phyloP scores from a whole-genome alignment of 1,140 invertebrate genomes.

The Scaptomyza hsui region DNA sequence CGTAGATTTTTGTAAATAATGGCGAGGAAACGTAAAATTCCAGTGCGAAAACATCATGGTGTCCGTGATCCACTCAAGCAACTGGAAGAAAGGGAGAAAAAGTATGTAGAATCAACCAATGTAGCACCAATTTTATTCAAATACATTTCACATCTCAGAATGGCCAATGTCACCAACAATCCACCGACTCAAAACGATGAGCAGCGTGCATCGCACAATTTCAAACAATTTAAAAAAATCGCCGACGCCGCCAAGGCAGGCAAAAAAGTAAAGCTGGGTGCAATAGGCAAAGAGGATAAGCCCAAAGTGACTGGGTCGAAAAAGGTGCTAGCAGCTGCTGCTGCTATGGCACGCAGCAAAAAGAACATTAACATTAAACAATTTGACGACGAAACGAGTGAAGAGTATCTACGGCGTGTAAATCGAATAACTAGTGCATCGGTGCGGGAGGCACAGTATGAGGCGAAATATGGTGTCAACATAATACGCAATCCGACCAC shows the following conservation, averaged over 20 bases:
- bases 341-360: conserved; percentile 8
- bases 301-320: conserved; percentile 26
- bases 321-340: conserved; percentile 9
- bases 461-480: conserved; percentile 85
- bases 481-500: conserved; percentile 85
- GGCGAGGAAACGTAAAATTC: conserved; percentile 80
- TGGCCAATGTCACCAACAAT: conserved; percentile 78
- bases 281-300: conserved; percentile 66
- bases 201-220: conserved; percentile 72
- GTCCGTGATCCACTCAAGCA: conserved; percentile 81
- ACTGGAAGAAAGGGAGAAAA: conserved; percentile 65
- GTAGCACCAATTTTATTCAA: background rate
- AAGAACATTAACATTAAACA: conserved; percentile 75
- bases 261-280: conserved; percentile 59
- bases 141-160: conserved; percentile 33
- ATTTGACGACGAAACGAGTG: conserved; percentile 83
- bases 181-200: conserved; percentile 70
- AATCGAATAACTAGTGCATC: conserved; percentile 85
- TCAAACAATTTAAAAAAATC: conserved; percentile 71
- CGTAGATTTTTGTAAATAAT: conserved; percentile 38
- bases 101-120: conserved; percentile 42
- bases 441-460: conserved; percentile 85
- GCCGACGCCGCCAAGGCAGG: conserved; percentile 68
- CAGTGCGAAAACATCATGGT: conserved; percentile 80
- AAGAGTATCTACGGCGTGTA: conserved; percentile 85